Conservation (phyloP, 2,888 invertebrate species). For the Atherix ibis region DNA sequence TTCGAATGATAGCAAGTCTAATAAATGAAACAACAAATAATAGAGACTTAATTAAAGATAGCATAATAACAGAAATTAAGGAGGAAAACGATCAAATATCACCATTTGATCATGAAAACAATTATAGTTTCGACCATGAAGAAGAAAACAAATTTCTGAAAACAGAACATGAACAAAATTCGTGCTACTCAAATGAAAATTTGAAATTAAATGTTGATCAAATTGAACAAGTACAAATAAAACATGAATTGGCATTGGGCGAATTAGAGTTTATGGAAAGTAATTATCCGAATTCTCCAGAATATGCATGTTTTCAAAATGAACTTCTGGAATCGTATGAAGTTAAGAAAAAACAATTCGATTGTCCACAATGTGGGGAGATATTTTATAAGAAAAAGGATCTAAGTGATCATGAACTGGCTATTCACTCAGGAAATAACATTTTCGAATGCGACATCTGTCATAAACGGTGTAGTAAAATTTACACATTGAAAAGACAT, state of each 20-base stretch:
- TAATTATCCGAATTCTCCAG: too few species aligned
- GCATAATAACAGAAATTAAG: neutral
- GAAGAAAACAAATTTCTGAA: neutral
- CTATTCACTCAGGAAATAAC: conserved; percentile 10
- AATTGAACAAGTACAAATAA: conserved; percentile 4
- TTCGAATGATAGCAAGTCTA: conserved; percentile 2
- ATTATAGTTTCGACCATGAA: neutral
- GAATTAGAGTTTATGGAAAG: too few species aligned
- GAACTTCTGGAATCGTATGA: neutral
- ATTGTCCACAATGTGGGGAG: conserved; percentile 12
- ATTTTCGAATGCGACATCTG: conserved; percentile 11
- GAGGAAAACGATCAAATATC: neutral
- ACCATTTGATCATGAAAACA: neutral
- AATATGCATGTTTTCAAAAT: neutral
- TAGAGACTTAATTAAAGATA: neutral
- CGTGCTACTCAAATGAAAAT: too few species aligned
- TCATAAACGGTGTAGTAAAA: conserved; percentile 8
- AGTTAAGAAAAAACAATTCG: conserved; percentile 10
- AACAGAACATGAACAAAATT: too few species aligned
- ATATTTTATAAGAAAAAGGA: conserved; percentile 12
- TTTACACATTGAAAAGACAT: conserved; percentile 12
- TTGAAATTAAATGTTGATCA: too few species aligned
- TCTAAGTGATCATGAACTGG: conserved; percentile 13
- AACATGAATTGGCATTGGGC: neutral
- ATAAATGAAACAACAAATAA: neutral